A percentile compares a stretch with the other conserved stretches of the same genome.
Evolutionary conservation across 2,113 vertebrate species (phyloP).

Genomic region (Ptilonorhynchus violaceus): DNA sequence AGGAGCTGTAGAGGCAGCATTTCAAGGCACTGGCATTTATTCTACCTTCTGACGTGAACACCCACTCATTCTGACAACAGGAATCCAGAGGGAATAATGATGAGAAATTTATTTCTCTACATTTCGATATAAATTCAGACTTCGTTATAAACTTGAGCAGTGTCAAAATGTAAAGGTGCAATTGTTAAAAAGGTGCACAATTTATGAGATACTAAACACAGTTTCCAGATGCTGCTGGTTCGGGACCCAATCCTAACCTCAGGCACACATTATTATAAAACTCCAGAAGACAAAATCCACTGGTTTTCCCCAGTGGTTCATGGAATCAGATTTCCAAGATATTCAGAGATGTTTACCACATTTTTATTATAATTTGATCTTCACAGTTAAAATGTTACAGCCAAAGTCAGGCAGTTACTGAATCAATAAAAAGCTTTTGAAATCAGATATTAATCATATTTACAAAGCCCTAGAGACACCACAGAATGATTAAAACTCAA

Average conservation of each 20-base stretch:
- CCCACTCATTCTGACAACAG: conserved; percentile 40
- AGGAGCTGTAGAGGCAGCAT: not conserved
- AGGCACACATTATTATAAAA: not conserved
- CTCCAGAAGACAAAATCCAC: not conserved
- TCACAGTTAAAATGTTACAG: not conserved
- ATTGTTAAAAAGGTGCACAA: not conserved
- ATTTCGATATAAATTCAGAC: not conserved
- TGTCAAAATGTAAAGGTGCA: not conserved
- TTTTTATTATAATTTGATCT: not conserved
- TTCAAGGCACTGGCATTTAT: conserved; percentile 7
- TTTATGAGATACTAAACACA: not conserved
- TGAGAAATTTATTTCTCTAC: not conserved
- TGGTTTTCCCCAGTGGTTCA: not conserved
- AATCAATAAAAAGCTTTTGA: not conserved
- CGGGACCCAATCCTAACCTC: not conserved
- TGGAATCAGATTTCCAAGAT: not conserved
- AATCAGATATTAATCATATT: not conserved
- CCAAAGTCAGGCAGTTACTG: not conserved
- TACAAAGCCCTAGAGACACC: not conserved
- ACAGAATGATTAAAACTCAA: not conserved
- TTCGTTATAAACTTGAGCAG: not conserved
- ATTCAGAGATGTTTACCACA: not conserved
- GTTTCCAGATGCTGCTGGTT: not conserved
- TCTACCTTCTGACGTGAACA: conserved; percentile 10
- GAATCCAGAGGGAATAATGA: not conserved